Percentiles rank a stretch among this genome's conserved stretches.
Evolutionary conservation across 2,113 vertebrate species (phyloP).

Genomic region (Mugil cephalus): DNA sequence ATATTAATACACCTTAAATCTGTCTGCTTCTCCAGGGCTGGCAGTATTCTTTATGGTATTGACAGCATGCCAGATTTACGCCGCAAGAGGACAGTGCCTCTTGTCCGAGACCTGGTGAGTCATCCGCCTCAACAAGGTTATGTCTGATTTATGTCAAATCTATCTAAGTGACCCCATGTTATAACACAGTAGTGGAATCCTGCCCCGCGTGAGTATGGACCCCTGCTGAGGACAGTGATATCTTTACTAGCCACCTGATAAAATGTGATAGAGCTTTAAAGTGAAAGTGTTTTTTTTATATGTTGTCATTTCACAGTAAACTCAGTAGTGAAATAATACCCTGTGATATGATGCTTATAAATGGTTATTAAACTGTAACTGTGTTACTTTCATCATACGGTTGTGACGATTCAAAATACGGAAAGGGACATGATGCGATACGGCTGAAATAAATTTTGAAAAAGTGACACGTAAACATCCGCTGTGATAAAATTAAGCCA

Average conservation of each 20-base stretch:
- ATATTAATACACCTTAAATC: constrained; percentile 86
- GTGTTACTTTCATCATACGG: not conserved
- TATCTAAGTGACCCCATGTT: constrained; percentile 66
- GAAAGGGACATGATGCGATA: not conserved
- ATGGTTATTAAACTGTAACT: constrained; percentile 12
- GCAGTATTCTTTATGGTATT: constrained; percentile 95
- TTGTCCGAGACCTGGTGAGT: constrained; percentile 98
- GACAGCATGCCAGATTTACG: constrained; percentile 99
- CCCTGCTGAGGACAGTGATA: constrained; percentile 31
- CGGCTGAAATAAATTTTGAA: not conserved
- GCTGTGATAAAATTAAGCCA: constrained; percentile 16
- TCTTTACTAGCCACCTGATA: constrained; percentile 32
- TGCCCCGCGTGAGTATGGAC: constrained; percentile 50
- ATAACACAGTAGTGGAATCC: constrained; percentile 54
- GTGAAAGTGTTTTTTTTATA: constrained; percentile 24
- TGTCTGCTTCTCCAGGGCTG: constrained; percentile 84
- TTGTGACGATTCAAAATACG: constrained; percentile 2
- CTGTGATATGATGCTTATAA: not conserved
- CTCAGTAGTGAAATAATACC: not conserved
- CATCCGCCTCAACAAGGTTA: constrained; percentile 80
- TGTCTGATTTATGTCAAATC: constrained; percentile 79
- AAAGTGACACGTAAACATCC: not conserved
- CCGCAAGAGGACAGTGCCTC: constrained; percentile 95
- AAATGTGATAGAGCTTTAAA: constrained; percentile 12
- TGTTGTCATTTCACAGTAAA: constrained; percentile 3